These are phyloP conservation scores for Tachina grossa DNA, from an alignment of 2,888 invertebrate species.

Conservation along the genomic window DNA sequence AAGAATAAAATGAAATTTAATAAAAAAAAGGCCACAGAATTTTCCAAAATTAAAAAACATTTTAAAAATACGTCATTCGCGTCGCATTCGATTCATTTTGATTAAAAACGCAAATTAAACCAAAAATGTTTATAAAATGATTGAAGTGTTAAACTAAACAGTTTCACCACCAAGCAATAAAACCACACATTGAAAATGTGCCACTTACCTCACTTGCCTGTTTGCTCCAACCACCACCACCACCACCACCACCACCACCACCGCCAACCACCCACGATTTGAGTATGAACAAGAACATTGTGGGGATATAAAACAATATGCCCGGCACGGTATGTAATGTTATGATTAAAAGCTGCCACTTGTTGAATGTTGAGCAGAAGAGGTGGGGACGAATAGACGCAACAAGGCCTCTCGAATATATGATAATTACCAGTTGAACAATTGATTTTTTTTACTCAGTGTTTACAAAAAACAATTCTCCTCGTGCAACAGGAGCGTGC, in stretches of 20 bases:
- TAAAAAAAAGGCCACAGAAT: background rate
- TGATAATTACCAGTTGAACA: background rate
- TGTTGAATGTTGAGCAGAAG: constrained; percentile 46
- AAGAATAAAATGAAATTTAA: background rate
- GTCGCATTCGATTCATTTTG: constrained; percentile 2
- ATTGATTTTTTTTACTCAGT: constrained; percentile 20
- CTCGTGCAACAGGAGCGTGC: constrained; percentile 12
- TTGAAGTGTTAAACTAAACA: constrained; percentile 44
- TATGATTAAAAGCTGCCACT: constrained; percentile 48
- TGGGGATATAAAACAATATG: constrained; percentile 16
- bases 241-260: background rate
- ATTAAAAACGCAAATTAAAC: constrained; percentile 51
- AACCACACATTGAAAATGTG: background rate
- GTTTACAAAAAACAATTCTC: background rate
- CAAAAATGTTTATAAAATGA: constrained; percentile 42
- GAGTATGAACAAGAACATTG: background rate
- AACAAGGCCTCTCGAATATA: background rate
- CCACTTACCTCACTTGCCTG: background rate
- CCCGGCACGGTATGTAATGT: constrained; percentile 29
- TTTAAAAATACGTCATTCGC: constrained; percentile 7
- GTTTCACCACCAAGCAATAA: constrained; percentile 11
- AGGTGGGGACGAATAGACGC: constrained; percentile 9
- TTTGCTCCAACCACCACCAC: background rate
- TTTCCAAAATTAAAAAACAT: constrained; percentile 12
- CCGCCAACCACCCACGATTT: background rate